Evolutionary conservation across 2,797 vertebrate genomes (phyloP), one percentile per base, ranked within the genome.

Genomic region (Hirundo rustica): DNA sequence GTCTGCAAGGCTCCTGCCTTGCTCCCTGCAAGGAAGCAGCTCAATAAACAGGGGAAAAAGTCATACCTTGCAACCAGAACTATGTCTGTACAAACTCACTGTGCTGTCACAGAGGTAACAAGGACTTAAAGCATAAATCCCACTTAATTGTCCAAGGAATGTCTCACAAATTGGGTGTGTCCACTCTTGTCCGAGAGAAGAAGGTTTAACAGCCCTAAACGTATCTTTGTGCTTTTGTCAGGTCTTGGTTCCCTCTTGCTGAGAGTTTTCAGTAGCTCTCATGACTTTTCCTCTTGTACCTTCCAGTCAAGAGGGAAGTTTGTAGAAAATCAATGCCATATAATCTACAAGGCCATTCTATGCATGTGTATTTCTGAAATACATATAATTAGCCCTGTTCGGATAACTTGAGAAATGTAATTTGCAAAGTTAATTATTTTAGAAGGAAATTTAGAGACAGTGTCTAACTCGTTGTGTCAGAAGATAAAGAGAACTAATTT

Each of bases 151-250:
- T 88, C 25, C 19, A 19, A 74, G 51, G 40, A 76, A 66, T 23
- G 21, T 29, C 29, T 60, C 1, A 1, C 0, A 1, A 57, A 64
- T 74, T 0, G 0, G 4, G 7, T 13, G 3, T 30, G n/a, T 30
- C 61, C 16, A 2, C 16, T 64, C 22, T 45, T 60, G 29, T 66
- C 38, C 17, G 57, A 65, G 32, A 89, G 29, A 30, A 40, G 47
- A 30, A 82, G 29, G 29, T 71, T 89, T 89, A 81, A 57, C 10
- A 62, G 61, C 16, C 27, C 16, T 62, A 23, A 64, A 25, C 10
- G 5, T 7, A 30, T 51, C 50, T 71, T 25, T 9, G 23, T 45
- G 38, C 50, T 50, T 85, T 66, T 80, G 25, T 67, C 38, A 68
- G 27, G 27, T 68, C 22, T 42, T 68, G 26, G 11, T n/a, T 82